Percentiles rank a stretch among this genome's conserved stretches.
Evolutionary conservation across 2,888 invertebrate genomes (phyloP).

Genomic region (Harmothoe impar): DNA sequence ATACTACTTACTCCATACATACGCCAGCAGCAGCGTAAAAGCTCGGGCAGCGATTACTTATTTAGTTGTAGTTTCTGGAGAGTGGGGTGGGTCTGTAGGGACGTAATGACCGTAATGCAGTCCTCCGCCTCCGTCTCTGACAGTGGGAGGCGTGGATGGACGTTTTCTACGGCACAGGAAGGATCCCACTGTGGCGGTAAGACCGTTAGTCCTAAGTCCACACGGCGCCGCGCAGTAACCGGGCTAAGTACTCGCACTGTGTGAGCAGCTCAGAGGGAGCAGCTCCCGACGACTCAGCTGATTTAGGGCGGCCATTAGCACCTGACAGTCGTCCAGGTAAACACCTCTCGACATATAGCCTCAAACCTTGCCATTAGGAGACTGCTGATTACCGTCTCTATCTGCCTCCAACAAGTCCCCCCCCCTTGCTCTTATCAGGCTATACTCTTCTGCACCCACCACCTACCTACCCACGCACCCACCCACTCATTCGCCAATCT

Average conservation of each 20-base stretch:
- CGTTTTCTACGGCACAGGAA: too few species aligned
- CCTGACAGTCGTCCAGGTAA: conserved; percentile 20
- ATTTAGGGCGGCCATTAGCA: conserved; percentile 17
- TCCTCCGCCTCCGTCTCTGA: neutral
- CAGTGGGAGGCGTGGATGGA: neutral
- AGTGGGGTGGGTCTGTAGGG: neutral
- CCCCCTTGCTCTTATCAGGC: too few species aligned
- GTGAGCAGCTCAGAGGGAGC: neutral
- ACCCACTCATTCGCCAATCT: neutral
- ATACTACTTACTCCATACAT: too few species aligned
- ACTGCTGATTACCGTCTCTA: neutral
- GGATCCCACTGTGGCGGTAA: neutral
- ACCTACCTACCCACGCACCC: too few species aligned
- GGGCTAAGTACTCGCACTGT: neutral
- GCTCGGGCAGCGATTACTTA: neutral
- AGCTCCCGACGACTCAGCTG: neutral
- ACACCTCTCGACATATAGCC: conserved; percentile 52
- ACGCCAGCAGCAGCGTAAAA: neutral
- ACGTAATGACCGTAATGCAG: neutral
- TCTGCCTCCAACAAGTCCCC: too few species aligned
- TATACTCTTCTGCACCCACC: too few species aligned
- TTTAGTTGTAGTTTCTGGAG: neutral
- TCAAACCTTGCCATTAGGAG: conserved; percentile 14
- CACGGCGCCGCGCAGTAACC: neutral
- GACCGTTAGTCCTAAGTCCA: conserved; percentile 43